Percentiles rank a stretch among this genome's conserved stretches.
These are phyloP conservation scores for Arizona elegans DNA, from an alignment of 2,113 vertebrate genomes.

Conservation along the genomic window DNA sequence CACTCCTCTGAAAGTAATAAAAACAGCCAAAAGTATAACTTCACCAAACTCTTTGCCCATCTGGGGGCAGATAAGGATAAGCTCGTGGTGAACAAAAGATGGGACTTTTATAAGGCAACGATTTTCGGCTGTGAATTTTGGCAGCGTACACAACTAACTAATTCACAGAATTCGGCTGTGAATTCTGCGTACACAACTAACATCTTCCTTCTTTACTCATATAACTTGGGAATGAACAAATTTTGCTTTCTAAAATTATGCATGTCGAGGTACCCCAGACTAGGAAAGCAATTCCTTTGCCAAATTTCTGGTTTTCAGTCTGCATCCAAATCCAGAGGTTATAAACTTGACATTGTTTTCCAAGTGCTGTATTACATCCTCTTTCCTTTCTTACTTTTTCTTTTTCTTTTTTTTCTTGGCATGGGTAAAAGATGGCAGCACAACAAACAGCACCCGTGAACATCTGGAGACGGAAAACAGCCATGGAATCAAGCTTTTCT, in stretches of 20 bases:
- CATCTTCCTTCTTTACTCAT: slow-evolving; percentile 60
- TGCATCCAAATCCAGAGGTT: not conserved
- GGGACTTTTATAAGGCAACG: not conserved
- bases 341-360: slow-evolving; percentile 25
- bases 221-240: slow-evolving; percentile 58
- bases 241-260: slow-evolving; percentile 70
- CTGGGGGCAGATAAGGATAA: not conserved
- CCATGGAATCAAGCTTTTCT: not conserved
- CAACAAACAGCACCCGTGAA: not conserved
- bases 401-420: not conserved
- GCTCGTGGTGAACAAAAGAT: not conserved
- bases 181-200: not conserved
- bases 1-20: not conserved
- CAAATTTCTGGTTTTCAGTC: slow-evolving; percentile 40
- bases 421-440: not conserved
- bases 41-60: not conserved
- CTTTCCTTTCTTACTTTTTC: not conserved
- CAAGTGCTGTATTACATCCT: not conserved
- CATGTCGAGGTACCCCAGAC: slow-evolving; percentile 26
- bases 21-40: not conserved
- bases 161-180: no score
- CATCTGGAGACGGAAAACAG: not conserved
- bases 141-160: not conserved
- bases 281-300: slow-evolving; percentile 37
- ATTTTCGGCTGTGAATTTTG: not conserved